Evolutionary conservation across 64 coral and sea anemone species (phyloP), one percentile per base, ranked within the genome.

Genomic region (Montipora cactus): DNA sequence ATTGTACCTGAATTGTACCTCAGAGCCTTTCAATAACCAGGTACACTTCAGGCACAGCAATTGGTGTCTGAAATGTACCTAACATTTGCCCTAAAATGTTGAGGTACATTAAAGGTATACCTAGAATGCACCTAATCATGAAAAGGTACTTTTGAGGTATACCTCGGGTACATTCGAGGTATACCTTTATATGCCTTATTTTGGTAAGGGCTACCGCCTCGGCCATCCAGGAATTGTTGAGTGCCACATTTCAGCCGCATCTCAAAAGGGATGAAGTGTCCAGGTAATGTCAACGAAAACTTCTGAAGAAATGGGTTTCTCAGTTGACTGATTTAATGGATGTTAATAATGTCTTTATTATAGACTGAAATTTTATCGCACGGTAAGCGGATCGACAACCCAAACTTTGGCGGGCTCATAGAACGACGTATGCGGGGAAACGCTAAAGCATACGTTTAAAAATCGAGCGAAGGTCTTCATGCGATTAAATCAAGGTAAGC

Each of bases 291-390:
- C 23, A 3, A 73, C 69, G 19, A 73, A 73, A 73, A 73, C 23
- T 7, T 19, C 69, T 20, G 6, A n/a, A 53, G 8, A 53, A 5
- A 8, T 53, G 51, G 51, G 51, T n/a, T n/a, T 53, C 51, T 53
- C 51, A 53, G 8, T 53, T 53, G 51, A 53, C 51, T 73, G n/a
- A 73, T 20, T 22, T 22, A 73, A 73, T 73, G 69, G 69, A 21
- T 23, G 0, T 7, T n/a, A 22, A 23, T 22, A 0, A 22, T 20
- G 3, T 73, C 7, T 15, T 7, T 73, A n/a, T 73, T 73, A 53
- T 22, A 73, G 69, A n/a, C 22, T 73, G 69, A 73, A 73, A 73
- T 73, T 73, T 20, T 73, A 73, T n/a, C 69, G 69, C 22, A 73
- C 69, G 23, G 69, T 73, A 7, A 73, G 69, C 69, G 69, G 69